These are phyloP conservation scores for Baryphthengus martii DNA, from an alignment of 2,113 vertebrate species.

Conservation along the genomic window DNA sequence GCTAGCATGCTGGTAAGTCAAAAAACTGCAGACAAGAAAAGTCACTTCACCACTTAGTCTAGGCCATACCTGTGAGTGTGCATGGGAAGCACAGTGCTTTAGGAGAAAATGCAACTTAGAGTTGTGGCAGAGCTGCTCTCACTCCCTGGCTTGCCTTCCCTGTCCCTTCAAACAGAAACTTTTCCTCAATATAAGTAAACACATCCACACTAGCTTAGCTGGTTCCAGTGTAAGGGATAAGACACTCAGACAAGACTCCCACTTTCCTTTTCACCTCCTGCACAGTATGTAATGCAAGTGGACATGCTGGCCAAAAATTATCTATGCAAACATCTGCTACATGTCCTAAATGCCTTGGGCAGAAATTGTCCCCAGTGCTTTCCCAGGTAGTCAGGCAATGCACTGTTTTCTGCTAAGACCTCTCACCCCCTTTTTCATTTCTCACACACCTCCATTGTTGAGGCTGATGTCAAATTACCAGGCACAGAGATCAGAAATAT, in stretches of 20 bases:
- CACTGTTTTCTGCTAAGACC: neutral
- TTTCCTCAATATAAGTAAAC: neutral
- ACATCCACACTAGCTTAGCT: neutral
- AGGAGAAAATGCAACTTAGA: neutral
- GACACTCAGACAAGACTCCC: neutral
- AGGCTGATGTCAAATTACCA: neutral
- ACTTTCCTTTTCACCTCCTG: neutral
- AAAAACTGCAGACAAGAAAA: neutral
- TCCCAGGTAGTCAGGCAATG: neutral
- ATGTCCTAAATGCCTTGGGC: neutral
- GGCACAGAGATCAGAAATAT: neutral
- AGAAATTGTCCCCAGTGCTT: neutral
- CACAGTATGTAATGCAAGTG: neutral
- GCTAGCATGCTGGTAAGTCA: neutral
- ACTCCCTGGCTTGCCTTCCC: too few species aligned
- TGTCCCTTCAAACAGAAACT: neutral
- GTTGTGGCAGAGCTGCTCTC: neutral
- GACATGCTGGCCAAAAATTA: neutral
- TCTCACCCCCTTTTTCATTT: neutral
- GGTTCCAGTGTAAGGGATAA: neutral
- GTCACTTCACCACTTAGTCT: neutral
- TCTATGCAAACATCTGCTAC: neutral
- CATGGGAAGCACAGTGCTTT: neutral
- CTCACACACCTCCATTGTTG: neutral
- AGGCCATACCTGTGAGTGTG: too few species aligned